Conservation (phyloP, 2,888 invertebrate genomes). For the Rhynchonema sp. region DNA sequence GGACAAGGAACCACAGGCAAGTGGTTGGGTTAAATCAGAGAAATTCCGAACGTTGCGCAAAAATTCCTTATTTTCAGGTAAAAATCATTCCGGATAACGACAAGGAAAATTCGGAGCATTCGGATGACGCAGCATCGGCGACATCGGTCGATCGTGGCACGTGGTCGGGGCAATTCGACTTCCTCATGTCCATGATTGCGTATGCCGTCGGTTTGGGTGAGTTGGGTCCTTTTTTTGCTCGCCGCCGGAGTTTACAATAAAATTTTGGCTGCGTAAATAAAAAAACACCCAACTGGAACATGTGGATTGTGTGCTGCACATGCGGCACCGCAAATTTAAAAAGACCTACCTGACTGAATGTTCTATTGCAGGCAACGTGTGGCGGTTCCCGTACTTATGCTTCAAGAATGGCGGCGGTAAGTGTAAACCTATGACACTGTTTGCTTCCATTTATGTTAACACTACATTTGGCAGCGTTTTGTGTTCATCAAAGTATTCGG, state of each 20-base stretch:
- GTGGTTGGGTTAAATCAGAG: not conserved
- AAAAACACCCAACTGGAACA: too few relatives aligned
- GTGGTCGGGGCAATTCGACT: constrained; percentile 23
- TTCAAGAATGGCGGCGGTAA: constrained; percentile 23
- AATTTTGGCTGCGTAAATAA: not conserved
- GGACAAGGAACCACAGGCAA: not conserved
- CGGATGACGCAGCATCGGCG: not conserved
- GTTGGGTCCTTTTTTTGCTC: not conserved
- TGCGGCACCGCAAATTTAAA: too few relatives aligned
- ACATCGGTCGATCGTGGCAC: constrained; percentile 13
- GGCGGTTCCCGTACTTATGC: constrained; percentile 27
- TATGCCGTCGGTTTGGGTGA: constrained; percentile 27
- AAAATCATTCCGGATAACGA: too few relatives aligned
- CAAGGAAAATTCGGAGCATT: too few relatives aligned
- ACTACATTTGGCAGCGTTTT: too few relatives aligned
- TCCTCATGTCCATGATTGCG: constrained; percentile 26
- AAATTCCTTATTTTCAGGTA: not conserved
- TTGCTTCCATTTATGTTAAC: too few relatives aligned
- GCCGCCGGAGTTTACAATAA: not conserved
- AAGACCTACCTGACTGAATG: too few relatives aligned
- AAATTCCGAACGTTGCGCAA: not conserved
- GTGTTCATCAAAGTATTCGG: too few relatives aligned
- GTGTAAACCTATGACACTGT: too few relatives aligned
- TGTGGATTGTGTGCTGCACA: too few relatives aligned
- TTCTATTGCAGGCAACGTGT: constrained; percentile 11